These are phyloP conservation scores for Lasioglossum morio DNA, from an alignment of 2,888 invertebrate genomes.

Conservation along the genomic window DNA sequence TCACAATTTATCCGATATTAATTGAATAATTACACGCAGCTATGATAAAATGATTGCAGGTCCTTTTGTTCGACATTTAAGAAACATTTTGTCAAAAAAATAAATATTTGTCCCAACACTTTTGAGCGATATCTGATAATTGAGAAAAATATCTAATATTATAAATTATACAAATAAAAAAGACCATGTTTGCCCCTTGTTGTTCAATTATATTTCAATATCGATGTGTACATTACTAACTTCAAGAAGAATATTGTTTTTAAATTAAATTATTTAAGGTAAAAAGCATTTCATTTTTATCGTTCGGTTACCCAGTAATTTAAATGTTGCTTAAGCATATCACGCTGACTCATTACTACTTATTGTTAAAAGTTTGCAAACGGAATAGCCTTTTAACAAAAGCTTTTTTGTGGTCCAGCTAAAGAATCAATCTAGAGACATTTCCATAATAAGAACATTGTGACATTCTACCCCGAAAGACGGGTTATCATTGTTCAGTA, in stretches of 20 bases:
- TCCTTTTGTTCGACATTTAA: too few relatives aligned
- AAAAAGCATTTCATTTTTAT: neutral
- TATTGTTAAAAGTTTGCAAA: neutral
- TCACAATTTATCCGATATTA: too few relatives aligned
- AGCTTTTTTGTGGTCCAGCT: neutral
- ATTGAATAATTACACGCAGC: too few relatives aligned
- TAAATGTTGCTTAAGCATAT: neutral
- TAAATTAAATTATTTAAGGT: too few relatives aligned
- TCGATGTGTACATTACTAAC: neutral
- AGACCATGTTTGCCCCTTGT: neutral
- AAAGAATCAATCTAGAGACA: neutral
- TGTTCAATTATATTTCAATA: neutral
- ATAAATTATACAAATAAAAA: neutral
- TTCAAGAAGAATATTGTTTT: neutral
- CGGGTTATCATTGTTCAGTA: neutral
- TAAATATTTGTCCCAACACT: too few relatives aligned
- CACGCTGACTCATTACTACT: neutral
- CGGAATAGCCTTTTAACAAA: neutral
- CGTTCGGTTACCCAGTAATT: neutral
- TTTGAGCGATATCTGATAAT: too few relatives aligned
- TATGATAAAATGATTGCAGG: too few relatives aligned
- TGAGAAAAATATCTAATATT: neutral
- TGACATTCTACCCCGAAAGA: neutral
- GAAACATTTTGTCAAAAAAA: too few relatives aligned
- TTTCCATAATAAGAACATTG: neutral